Conservation (phyloP, 2,113 vertebrate species). For the Tretioscincus oriximinensis region DNA sequence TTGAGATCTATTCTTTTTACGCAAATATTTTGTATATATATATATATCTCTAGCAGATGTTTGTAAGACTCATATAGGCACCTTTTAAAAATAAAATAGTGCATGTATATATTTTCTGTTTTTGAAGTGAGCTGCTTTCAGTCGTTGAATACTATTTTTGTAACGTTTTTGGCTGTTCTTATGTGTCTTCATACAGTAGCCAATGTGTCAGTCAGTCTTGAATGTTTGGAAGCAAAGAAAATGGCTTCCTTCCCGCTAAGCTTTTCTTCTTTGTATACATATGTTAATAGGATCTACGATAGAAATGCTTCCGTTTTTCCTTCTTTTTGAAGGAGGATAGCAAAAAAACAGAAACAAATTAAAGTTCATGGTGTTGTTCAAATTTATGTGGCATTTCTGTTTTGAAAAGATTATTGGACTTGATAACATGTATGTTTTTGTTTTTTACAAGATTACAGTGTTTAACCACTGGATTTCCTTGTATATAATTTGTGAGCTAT, state of each 20-base stretch:
- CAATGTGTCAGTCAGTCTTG: constrained; percentile 53
- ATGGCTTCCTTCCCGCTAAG: constrained; percentile 53
- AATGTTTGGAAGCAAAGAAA: constrained; percentile 61
- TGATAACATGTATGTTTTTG: constrained; percentile 63
- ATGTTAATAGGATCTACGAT: constrained; percentile 55
- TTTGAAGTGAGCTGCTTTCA: constrained; percentile 60
- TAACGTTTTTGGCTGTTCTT: constrained; percentile 49
- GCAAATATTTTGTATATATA: constrained; percentile 68
- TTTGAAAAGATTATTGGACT: constrained; percentile 25
- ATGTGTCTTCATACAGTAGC: constrained; percentile 37
- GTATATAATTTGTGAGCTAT: constrained; percentile 68
- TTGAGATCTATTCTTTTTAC: constrained; percentile 61
- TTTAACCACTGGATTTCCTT: constrained; percentile 73
- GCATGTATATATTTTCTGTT: constrained; percentile 55
- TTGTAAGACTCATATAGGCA: constrained; percentile 64
- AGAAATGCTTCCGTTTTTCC: constrained; percentile 8
- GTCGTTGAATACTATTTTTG: constrained; percentile 61
- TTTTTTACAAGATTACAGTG: constrained; percentile 59
- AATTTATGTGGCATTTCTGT: constrained; percentile 61
- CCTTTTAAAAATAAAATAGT: constrained; percentile 58
- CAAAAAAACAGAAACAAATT: constrained; percentile 16
- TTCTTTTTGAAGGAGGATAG: constrained; percentile 24
- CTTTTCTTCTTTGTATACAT: constrained; percentile 62
- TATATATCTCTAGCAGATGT: constrained; percentile 62
- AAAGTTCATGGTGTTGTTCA: constrained; percentile 44